Base-by-base conservation (phyloP, 2,888 invertebrate species). In the Vesta saturnalis region DNA sequence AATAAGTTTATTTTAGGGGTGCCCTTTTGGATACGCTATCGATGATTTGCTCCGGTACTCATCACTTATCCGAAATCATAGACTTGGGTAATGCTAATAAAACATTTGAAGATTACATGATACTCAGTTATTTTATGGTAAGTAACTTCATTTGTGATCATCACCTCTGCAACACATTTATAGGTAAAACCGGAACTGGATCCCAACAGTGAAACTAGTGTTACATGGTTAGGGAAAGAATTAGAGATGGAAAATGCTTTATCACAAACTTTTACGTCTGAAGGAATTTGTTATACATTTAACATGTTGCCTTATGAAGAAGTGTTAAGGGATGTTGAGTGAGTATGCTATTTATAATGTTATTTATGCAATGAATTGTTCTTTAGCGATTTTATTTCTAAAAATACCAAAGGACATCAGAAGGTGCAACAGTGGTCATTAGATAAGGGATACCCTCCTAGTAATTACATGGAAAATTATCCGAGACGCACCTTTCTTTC, bases 381-480 rank as follows among this genome's bases (percentile, higher is more conserved):
- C 1, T n/a, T 22, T 21, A 23, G 55, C 14, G 22, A 23, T 56
- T 23, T n/a, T 30, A 14, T 56, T 16, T 3, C 30, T 6, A 1
- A 56, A 56, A n/a, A 1, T 10, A 12, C 55, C 30, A 56, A n/a
- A 16, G 14, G 1, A 18, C 15, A 18, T 18, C 18, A 68, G 23
- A 73, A 75, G 39, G 73, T 82, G 0, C 78, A 83, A 66, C 85
- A 86, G 15, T 92, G 92, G 92, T 87, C 85, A 72, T 84, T 91
- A 47, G 91, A 91, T 76, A 83, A 85, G 8, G 92, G 92, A 0
- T 92, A 92, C 73, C 85, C 88, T 0, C 69, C 70, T 12, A 78
- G 77, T 52, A 64, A 56, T n/a, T 85, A 85, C 0, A 83, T 89
- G 8, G 86, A 89, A 54, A 88, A 90, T 0, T 92, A 89, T 81